Conservation (phyloP, 2,113 vertebrate species). For the Cyprinodon brontotheroides region DNA sequence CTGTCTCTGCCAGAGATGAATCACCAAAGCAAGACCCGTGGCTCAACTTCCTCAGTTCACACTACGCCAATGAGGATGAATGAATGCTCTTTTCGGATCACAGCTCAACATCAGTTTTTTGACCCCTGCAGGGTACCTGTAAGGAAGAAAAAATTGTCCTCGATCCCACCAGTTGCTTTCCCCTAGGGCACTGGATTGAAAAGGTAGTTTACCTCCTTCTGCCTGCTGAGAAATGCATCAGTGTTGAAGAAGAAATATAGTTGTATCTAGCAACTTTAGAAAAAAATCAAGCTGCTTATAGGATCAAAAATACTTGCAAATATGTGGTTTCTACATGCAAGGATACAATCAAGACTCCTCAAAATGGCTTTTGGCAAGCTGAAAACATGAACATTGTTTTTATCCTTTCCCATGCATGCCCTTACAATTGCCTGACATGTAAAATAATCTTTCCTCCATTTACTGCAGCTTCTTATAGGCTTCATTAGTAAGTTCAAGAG, state of each 20-base stretch:
- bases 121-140: conserved; percentile 35
- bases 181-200: conserved; percentile 36
- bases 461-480: no score
- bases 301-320: conserved; percentile 4
- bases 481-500: no score
- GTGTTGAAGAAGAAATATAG: conserved; percentile 24
- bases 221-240: conserved; percentile 37
- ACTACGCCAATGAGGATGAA: conserved; percentile 63
- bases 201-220: conserved; percentile 31
- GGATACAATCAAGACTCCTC: not conserved
- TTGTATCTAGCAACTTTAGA: conserved; percentile 9
- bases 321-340: not conserved
- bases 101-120: conserved; percentile 62
- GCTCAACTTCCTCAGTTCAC: conserved; percentile 15
- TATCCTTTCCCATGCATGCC: no score
- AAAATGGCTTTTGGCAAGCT: no score
- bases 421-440: no score
- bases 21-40: conserved; percentile 32
- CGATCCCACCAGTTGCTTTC: conserved; percentile 32
- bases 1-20: conserved; percentile 52
- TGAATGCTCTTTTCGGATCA: conserved; percentile 51
- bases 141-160: conserved; percentile 57
- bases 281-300: conserved; percentile 7
- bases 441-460: no score
- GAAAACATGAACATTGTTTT: no score